Evolutionary conservation across 2,113 vertebrate genomes (phyloP), one percentile per base, ranked within the genome.

Genomic region (Myiagra hebetior): DNA sequence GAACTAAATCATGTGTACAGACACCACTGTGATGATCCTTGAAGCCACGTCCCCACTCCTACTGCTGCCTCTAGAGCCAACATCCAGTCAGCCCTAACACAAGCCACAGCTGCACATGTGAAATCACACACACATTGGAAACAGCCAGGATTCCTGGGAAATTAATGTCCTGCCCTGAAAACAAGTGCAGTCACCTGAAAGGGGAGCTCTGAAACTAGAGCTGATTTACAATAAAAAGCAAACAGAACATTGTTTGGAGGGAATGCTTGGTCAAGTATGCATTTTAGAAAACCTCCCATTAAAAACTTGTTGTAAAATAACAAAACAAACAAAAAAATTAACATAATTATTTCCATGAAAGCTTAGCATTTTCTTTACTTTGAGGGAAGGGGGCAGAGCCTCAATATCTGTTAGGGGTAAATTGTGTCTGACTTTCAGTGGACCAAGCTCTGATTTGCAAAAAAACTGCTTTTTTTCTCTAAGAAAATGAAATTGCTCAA

Each of bases 1-100:
- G 84, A 91, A 91, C 60, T 82, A 85, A 91, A 96, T 82, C 79
- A 69, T 80, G 62, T 85, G 85, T 63, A 35, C 89, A 91, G 85
- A 67, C 88, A 78, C 6, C 21, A 2, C 74, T 11, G 15, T 0
- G 69, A 78, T 22, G 52, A 87, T 72, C 65, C 69, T 37, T 15
- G 33, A 89, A 91, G 90, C 85, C 90, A 97, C 85, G 44, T 87
- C 90, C 76, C 92, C 41, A 42, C 42, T 87, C 50, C 93, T 11
- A 0, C 35, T 39, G 6, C 0, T 47, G 37, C 26, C 39, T 67
- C 30, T 4, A 17, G 15, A 74, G 75, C 59, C 17, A 41, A 52
- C 3, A 2, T 24, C 15, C 84, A 74, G 47, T 2, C 8, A 55
- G 52, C 42, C 62, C 76, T 6, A 42, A 26, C 37, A 14, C 37